Evolutionary conservation across 2,888 invertebrate species (phyloP), one percentile per base, ranked within the genome.

Genomic region (Rotaria sp.): DNA sequence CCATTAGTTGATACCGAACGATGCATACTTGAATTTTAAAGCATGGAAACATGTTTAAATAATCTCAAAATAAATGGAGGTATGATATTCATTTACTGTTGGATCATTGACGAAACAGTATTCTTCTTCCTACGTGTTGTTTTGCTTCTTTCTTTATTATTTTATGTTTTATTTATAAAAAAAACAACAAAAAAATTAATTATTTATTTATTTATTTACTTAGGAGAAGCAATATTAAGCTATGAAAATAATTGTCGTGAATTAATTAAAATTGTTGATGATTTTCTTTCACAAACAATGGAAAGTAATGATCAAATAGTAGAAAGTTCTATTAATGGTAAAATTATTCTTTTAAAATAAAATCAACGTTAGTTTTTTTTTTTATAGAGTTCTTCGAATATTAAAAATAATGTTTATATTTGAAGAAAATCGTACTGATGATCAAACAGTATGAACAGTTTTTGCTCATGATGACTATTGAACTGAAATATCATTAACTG

Each of bases 1-100:
- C 93, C 93, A 1, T 92, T 92, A 89, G 90, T 93, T 52, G 92
- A 93, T 86, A 88, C 93, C 86, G 92, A 93, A 87, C 89, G 93
- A 80, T 91, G 92, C 13, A 91, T 94, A 85, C 89, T 94, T 84
- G 93, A 93, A 90, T 92, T 93, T n/a, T n/a, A n/a, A 92, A 92
- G 93, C 85, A 92, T 93, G 2, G 93, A 93, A 88, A 93, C 93
- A 1, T 92, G 93, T 59, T 91, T 93, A 26, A 91, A 92, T 57
- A 93, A 94, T 89, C 90, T 93, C n/a, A 92, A 92, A 48, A 93
- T 93, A 87, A 87, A 89, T 59, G 88, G 84, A 38, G n/a, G 57
- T 67, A 35, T 86, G 55, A 21, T 21, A 87, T 10, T 10, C 11
- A 38, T n/a, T 52, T 24, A 7, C 8, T 8, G 8, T 45, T 45